Base-by-base conservation (phyloP, 2,888 invertebrate genomes). In the Quadriops clusia region DNA sequence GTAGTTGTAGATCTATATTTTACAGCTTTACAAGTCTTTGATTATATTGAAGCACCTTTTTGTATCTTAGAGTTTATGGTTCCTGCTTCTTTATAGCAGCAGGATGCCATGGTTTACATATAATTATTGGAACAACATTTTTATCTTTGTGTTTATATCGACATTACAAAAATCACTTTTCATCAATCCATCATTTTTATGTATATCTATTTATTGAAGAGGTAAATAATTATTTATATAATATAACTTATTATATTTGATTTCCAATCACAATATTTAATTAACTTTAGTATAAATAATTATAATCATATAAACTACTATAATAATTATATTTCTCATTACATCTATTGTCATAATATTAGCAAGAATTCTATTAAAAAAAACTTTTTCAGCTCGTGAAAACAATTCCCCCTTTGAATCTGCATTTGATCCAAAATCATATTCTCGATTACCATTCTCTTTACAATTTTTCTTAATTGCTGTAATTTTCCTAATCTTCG, bases 51-150 rank as follows among this genome's bases (percentile, higher is more conserved):
- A 65, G 68, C 77, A 0, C 56, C 60, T 2, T 76, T 74, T 56
- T 52, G 65, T 38, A 68, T 75, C 46, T 54, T 65, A 4, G 72
- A 72, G 60, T 71, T 46, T 81, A 74, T 59, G 78, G 79, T 1
- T 70, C 75, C 28, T 68, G 69, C 24, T 82, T 80, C 62, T 81
- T 72, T 67, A 65, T 80, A 53, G 69, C 76, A 32, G 82, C 79
- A 35, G 80, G 80, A 57, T 81, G 82, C 17, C 80, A 82, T 52
- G 80, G 79, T 3, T 9, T 79, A 30, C 80, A 80, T 65, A 78
- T 80, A 23, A 61, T 80, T 46, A 69, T 74, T 53, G 74, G 72
- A 41, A 65, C 68, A 13, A 54, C 62, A 12, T 74, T 75, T 46
- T 45, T 75, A 47, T 31, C 56, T 43, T 47, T 67, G 29, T 68